A percentile compares a stretch with the other conserved stretches of the same genome.
phyloP scores from a whole-genome alignment of 2,113 vertebrate species.

The Herpetotheres cachinnans region DNA sequence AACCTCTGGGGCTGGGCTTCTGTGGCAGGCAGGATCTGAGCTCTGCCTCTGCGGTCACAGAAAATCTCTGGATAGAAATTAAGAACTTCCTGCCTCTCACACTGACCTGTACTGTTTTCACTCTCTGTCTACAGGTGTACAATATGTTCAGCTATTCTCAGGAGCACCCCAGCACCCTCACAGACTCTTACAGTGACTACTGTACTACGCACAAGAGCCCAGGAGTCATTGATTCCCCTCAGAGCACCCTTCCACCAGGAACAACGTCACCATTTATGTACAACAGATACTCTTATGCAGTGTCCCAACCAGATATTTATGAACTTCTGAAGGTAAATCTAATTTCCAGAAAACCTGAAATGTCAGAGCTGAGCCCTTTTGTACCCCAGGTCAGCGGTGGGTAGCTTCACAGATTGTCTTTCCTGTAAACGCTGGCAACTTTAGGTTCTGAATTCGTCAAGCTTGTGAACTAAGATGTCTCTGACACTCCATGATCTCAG shows the following conservation, averaged over 20 bases:
- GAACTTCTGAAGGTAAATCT: conserved; percentile 50
- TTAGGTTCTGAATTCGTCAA: not conserved
- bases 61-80: not conserved
- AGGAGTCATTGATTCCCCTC: not conserved
- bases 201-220: not conserved
- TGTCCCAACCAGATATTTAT: conserved; percentile 40
- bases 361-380: not conserved
- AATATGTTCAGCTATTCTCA: conserved; percentile 40
- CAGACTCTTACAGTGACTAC: conserved; percentile 44
- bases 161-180: conserved; percentile 19
- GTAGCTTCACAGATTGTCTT: not conserved
- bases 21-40: not conserved
- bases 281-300: conserved; percentile 1
- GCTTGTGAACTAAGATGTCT: not conserved
- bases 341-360: not conserved
- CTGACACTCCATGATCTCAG: not conserved
- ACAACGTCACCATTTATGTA: not conserved
- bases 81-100: not conserved
- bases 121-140: conserved; percentile 18
- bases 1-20: not conserved
- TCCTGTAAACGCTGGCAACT: not conserved
- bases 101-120: not conserved
- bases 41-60: not conserved
- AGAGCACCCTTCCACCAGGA: not conserved
- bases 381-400: not conserved